Evolutionary conservation across 2,888 invertebrate species (phyloP), one percentile per base, ranked within the genome.

Genomic region (Andrena flavipes): DNA sequence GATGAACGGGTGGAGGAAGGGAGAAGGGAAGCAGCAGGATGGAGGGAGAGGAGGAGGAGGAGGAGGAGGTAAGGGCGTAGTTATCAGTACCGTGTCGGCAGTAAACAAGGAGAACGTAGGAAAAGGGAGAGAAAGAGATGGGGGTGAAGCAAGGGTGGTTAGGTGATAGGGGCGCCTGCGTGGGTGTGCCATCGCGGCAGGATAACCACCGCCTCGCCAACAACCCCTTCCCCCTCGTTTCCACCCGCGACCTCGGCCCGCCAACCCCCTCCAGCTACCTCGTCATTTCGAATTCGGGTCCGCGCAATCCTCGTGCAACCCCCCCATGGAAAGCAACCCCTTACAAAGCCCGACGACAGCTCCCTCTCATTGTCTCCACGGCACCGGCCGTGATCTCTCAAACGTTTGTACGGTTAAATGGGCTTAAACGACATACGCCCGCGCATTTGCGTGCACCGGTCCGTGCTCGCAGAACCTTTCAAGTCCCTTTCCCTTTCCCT

Each of bases 111-210:
- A 49, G 56, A 56, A 29, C 59, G 20, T 23, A 49, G 72, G 48
- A 59, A 30, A 26, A 51, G 29, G 51, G 51, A 23, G 84, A 54
- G 35, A 51, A 78, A 30, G 13, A 23, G 59, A 20, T 10, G 51
- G 35, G 49, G 16, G n/a, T 2, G 5, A 60, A 49, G 10, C 2
- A 3, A 23, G 13, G 10, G 60, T 48, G 84, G 73, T 84, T 81
- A 85, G 73, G 63, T 84, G 88, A 89, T 89, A 87, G 82, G 84
- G 85, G 80, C 84, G 87, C 79, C 84, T 87, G 91, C 90, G 91
- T 90, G 91, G 90, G 91, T 91, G 92, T 90, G 87, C 86, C 88
- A 89, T 90, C 91, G 91, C 88, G 90, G 88, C 87, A 88, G 86
- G 87, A 89, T 90, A 92, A 91, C 90, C 88, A 86, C 86, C 75